Evolutionary conservation across 2,113 vertebrate genomes (phyloP), one percentile per base, ranked within the genome.

Genomic region (Nibea albiflora): DNA sequence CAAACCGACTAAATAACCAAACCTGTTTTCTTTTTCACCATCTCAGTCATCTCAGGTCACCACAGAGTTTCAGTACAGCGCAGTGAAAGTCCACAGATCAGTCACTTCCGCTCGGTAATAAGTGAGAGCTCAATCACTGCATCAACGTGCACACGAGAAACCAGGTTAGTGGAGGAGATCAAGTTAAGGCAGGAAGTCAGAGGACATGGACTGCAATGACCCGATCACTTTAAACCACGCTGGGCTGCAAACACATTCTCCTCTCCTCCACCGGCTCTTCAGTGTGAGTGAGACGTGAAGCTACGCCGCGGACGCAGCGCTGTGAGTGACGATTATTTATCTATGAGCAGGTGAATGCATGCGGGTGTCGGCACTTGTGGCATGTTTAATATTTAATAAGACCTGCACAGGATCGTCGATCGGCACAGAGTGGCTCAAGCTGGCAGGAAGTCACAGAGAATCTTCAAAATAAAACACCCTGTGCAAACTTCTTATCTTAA

Each of bases 1-100:
- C 53, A 19, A 22, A 15, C 50, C 2, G 71, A 42, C 56, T 52
- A 35, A 54, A 57, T 10, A 12, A 67, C 49, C 58, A 46, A 76
- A 75, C 47, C 2, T 1, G 52, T 67, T 76, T 35, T 7, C 7
- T 35, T 35, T 35, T 35, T 62, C 68, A 69, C 26, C 49, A 16
- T 60, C 78, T 77, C 58, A 44, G 60, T 88, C 86, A 81, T 85
- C 61, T 90, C 83, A 61, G 64, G 53, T 50, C 78, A 63, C 86
- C 70, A 22, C 80, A 62, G 47, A 73, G 70, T 79, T 83, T 88
- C 86, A 78, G 44, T 28, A 4, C 52, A 31, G 70, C 76, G 42
- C 8, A 66, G 39, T 83, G 80, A 86, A 69, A 88, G 50, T 80
- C 79, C 63, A 49, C 68, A 85, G 56, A 89, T 88, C 83, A 81